Conservation (phyloP, 2,113 vertebrate species). For the Gallinago paraguaiae region DNA sequence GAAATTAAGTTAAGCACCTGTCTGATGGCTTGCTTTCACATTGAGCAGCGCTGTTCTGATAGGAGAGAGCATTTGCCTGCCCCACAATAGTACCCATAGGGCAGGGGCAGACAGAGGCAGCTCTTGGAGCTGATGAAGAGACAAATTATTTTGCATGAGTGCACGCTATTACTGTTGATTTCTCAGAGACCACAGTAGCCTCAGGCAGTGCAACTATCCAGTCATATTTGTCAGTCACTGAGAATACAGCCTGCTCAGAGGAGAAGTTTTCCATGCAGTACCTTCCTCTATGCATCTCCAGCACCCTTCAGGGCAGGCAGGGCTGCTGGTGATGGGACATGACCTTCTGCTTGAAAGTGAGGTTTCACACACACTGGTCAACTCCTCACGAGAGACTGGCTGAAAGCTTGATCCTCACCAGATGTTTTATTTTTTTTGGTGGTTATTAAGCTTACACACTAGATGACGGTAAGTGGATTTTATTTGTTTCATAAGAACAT, state of each 20-base stretch:
- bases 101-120: not conserved
- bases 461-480: not conserved
- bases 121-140: not conserved
- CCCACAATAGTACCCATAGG: not conserved
- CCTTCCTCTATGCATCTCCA: not conserved
- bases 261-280: not conserved
- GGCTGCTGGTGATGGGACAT: not conserved
- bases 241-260: not conserved
- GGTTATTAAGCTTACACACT: not conserved
- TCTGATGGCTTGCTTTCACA: not conserved
- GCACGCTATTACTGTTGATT: not conserved
- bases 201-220: not conserved
- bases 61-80: not conserved
- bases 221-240: not conserved
- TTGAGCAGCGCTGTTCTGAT: not conserved
- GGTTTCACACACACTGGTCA: not conserved
- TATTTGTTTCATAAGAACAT: not conserved
- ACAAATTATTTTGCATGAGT: not conserved
- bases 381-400: not conserved
- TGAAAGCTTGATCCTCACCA: not conserved
- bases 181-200: not conserved
- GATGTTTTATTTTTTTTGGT: not conserved
- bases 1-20: not conserved
- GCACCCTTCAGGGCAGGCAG: not conserved
- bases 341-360: not conserved